Percentiles rank a stretch among this genome's conserved stretches.
Evolutionary conservation across 2,797 vertebrate species (phyloP).

Genomic region (Gymnoscopelus braueri): DNA sequence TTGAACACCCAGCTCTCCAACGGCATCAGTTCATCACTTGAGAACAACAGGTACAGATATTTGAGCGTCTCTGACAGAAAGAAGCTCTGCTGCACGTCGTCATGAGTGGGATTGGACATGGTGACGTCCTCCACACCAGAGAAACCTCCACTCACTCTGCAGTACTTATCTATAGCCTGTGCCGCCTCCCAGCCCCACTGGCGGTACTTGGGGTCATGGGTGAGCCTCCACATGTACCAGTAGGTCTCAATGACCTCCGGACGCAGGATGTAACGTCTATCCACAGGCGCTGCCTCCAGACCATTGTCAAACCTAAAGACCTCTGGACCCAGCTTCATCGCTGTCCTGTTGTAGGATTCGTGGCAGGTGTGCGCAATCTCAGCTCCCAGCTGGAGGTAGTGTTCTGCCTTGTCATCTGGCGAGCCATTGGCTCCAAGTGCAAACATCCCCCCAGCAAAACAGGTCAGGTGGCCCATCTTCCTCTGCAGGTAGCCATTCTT

Average conservation of each 20-base stretch:
- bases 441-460: constrained; percentile 98
- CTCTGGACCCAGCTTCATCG: constrained; percentile 95
- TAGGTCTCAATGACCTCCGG: constrained; percentile 99
- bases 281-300: constrained; percentile 93
- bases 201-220: constrained; percentile 91
- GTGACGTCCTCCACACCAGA: constrained; percentile 99
- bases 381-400: constrained; percentile 96
- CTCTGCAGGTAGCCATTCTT: constrained; percentile 97
- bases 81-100: constrained; percentile 99
- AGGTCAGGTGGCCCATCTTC: constrained; percentile 98
- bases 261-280: constrained; percentile 97
- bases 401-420: constrained; percentile 93
- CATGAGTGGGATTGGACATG: constrained; percentile 92
- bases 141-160: constrained; percentile 94
- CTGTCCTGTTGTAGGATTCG: constrained; percentile 96
- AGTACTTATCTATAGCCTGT: constrained; percentile 97
- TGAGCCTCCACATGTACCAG: constrained; percentile 99
- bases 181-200: constrained; percentile 83
- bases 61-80: constrained; percentile 98
- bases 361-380: constrained; percentile 98
- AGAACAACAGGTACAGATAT: constrained; percentile 99
- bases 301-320: constrained; percentile 98
- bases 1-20: constrained; percentile 99
- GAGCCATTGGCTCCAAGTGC: constrained; percentile 96
- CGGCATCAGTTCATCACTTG: constrained; percentile 94